Base-by-base conservation (phyloP, 2,797 vertebrate genomes). In the Paramormyrops hopkinsi region DNA sequence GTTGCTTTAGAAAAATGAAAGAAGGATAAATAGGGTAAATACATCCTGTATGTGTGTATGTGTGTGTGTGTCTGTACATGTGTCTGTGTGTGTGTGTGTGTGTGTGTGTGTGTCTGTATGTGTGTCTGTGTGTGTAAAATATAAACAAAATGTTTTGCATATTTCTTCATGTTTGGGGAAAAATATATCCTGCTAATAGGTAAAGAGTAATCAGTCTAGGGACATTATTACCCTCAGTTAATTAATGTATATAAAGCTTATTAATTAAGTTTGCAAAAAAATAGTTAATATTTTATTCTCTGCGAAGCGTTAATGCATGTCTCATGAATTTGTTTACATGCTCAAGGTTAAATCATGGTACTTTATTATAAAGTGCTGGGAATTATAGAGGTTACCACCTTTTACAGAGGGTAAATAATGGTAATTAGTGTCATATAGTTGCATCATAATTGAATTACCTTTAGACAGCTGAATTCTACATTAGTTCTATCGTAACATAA, bases 181-280 rank as follows among this genome's bases (percentile, higher is more conserved):
- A 51, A 51, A 29, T 53, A 53, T 29, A 85, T n/a, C 83, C 50
- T 85, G n/a, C 22, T 85, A 48, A 84, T 84, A 25, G 41, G 3
- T 25, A 22, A 84, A 84, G 7, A 50, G 46, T 50, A 29, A 85
- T 85, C 22, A 85, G 50, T 85, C 83, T 85, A 29, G 83, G 22
- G 46, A 85, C n/a, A 25, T 85, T 51, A 51, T 56, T 56, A 87
- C 14, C 22, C 33, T 54, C 54, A 59, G 50, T 41, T 59, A 41
- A 56, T 87, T 65, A 37, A 87, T 37, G 9, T 59, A 87, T 59
- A 59, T 87, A 59, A 59, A 59, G 53, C 53, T 56, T 59, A 85
- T 85, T 85, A 50, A 85, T 53, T 87, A 54, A 41, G 46, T 54
- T 87, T 87, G 50, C 29, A 41, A 59, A 87, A 87, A 87, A 56